Evolutionary conservation across 2,113 vertebrate species (phyloP).

Genomic region (Equus przewalskii): DNA sequence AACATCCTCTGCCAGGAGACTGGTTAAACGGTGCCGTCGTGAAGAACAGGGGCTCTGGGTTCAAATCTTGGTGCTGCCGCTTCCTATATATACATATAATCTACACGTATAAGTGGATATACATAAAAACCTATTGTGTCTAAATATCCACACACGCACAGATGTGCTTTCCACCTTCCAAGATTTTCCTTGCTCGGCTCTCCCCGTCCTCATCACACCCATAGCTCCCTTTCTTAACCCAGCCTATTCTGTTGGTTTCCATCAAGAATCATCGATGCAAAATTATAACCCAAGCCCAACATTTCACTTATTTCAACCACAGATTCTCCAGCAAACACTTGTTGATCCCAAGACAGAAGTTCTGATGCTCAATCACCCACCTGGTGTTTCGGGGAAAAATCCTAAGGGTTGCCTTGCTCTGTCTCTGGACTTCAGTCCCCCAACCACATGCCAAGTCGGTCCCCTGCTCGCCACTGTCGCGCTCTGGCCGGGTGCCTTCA

Average conservation of each 20-base stretch:
- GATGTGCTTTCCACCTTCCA: accelerated
- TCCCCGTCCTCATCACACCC: no score
- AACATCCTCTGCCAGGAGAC: neutral
- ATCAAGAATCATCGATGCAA: neutral
- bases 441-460: accelerated
- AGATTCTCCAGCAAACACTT: neutral
- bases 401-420: neutral
- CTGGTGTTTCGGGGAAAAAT: neutral
- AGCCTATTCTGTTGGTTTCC: neutral
- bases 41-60: neutral
- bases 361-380: neutral
- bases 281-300: neutral
- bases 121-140: accelerated
- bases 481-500: no score
- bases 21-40: accelerated
- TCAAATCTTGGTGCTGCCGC: neutral
- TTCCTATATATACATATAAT: neutral
- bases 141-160: accelerated
- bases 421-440: neutral
- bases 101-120: neutral
- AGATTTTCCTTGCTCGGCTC: neutral
- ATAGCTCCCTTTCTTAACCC: neutral
- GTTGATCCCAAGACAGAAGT: neutral
- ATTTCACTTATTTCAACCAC: neutral
- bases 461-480: neutral